A percentile compares a stretch with the other conserved stretches of the same genome.
Evolutionary conservation across 2,113 vertebrate species (phyloP).

Genomic region (Saguinus midas): DNA sequence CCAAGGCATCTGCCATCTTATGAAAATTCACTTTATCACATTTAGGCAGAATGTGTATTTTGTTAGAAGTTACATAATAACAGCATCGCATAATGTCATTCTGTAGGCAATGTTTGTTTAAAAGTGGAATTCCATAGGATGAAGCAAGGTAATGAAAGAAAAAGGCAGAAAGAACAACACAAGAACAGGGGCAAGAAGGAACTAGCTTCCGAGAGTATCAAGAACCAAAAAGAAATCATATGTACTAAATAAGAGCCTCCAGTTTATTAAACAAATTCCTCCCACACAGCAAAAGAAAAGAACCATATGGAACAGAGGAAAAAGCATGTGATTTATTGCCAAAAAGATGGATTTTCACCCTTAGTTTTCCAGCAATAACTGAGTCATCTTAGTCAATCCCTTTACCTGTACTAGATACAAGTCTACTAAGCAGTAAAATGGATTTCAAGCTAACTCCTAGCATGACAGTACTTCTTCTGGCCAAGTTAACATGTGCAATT

Average conservation of each 20-base stretch:
- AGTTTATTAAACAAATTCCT: background rate
- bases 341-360: background rate
- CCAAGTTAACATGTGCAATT: background rate
- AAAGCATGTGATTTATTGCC: background rate
- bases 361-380: background rate
- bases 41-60: background rate
- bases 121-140: background rate
- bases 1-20: conserved; percentile 38
- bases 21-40: conserved; percentile 38
- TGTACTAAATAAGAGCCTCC: background rate
- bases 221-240: background rate
- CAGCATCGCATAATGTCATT: background rate
- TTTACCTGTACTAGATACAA: background rate
- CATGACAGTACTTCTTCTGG: background rate
- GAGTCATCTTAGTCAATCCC: background rate
- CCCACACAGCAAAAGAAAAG: background rate
- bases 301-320: background rate
- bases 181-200: background rate
- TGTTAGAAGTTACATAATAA: conserved; percentile 15
- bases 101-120: background rate
- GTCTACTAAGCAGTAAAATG: background rate
- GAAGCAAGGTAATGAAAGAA: background rate
- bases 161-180: background rate
- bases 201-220: background rate
- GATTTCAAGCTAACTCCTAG: background rate